Conservation (phyloP, 2,888 invertebrate genomes). For the Odontocerum albicorne region DNA sequence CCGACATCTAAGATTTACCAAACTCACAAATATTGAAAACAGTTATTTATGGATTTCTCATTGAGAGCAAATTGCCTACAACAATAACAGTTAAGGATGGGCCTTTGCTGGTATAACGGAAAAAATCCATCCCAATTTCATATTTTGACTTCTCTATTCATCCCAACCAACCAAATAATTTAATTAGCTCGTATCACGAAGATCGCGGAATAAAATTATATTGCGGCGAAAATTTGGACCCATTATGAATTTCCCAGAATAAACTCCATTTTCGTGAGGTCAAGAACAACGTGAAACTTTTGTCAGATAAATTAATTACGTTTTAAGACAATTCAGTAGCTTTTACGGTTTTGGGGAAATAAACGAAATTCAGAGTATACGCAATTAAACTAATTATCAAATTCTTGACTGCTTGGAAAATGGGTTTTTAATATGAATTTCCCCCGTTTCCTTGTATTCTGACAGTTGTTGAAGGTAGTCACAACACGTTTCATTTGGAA, state of each 20-base stretch:
- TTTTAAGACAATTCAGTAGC: background rate
- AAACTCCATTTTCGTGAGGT: background rate
- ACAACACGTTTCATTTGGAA: no score
- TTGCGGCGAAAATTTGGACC: background rate
- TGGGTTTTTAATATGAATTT: background rate
- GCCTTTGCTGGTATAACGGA: no score
- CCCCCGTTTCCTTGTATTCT: no score
- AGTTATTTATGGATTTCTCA: no score
- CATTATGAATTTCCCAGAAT: background rate
- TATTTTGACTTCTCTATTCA: no score
- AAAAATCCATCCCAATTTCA: no score
- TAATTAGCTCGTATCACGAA: background rate
- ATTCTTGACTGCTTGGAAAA: background rate
- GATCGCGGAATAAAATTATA: background rate
- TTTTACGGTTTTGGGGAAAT: slow-evolving; percentile 4
- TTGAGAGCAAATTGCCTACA: no score
- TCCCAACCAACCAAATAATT: background rate
- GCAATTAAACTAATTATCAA: background rate
- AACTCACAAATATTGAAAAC: no score
- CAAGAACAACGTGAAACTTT: background rate
- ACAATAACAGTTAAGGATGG: no score
- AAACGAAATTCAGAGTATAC: background rate
- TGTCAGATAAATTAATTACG: slow-evolving; percentile 2
- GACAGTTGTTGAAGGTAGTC: no score
- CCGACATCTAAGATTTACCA: no score